Percentiles rank a stretch among this genome's conserved stretches.
Conservation (phyloP, 2,113 vertebrate genomes). For the Cryptoleucopteryx plumbea region DNA sequence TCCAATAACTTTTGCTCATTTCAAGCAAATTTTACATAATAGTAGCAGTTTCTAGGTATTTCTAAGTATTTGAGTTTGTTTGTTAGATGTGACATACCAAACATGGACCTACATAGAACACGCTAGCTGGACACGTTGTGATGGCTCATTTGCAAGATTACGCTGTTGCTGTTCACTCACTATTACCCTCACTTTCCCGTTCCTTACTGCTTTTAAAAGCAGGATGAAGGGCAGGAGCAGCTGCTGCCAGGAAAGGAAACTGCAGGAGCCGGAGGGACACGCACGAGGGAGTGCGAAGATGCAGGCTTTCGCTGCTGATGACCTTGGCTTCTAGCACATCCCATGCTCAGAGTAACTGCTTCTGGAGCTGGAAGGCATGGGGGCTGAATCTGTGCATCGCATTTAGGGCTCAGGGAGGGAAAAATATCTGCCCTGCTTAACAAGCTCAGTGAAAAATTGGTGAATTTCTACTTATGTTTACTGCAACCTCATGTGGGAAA, state of each 20-base stretch:
- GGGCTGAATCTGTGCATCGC: neutral
- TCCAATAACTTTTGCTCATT: neutral
- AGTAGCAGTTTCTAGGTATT: neutral
- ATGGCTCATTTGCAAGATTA: neutral
- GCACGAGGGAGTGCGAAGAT: neutral
- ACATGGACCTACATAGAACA: neutral
- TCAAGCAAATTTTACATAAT: neutral
- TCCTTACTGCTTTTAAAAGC: neutral
- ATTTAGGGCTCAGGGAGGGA: neutral
- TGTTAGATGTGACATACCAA: neutral
- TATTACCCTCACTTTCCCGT: neutral
- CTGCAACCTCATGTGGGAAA: neutral
- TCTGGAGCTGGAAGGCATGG: neutral
- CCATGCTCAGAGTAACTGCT: neutral
- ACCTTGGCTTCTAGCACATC: neutral
- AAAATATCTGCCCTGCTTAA: neutral
- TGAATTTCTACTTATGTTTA: neutral
- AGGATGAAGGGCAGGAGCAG: neutral
- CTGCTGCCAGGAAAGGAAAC: conserved; percentile 16
- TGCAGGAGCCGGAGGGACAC: neutral
- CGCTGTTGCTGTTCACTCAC: neutral
- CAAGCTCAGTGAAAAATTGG: neutral
- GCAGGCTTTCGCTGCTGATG: neutral
- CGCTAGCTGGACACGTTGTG: neutral
- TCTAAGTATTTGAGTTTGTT: neutral